Conservation (phyloP, 2,888 invertebrate genomes). For the Patella ulyssiponensis region DNA sequence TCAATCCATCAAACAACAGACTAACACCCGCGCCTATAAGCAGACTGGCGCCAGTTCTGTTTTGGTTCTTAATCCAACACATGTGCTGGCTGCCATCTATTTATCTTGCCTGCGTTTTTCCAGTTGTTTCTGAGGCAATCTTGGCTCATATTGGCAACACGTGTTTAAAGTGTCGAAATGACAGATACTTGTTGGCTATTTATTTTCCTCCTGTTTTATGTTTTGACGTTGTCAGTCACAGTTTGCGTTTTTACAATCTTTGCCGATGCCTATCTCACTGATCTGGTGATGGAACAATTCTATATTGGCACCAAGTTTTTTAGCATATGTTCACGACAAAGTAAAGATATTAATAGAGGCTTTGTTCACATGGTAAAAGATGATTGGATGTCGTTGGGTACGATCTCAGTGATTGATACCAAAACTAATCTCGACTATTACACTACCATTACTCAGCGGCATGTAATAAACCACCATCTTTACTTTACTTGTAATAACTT, state of each 20-base stretch:
- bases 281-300: conserved; percentile 1
- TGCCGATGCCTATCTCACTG: conserved; percentile 6
- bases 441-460: too few relatives aligned
- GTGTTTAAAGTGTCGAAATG: conserved; percentile 26
- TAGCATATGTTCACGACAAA: not conserved
- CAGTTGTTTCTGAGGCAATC: conserved; percentile 25
- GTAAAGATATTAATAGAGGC: not conserved
- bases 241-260: conserved; percentile 23
- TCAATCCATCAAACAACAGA: conserved; percentile 38
- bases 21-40: conserved; percentile 45
- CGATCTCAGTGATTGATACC: too few relatives aligned
- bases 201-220: conserved; percentile 24
- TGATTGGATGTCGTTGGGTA: too few relatives aligned
- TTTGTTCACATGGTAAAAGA: too few relatives aligned
- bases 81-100: conserved; percentile 48
- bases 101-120: conserved; percentile 41
- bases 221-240: conserved; percentile 23
- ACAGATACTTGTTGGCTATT: conserved; percentile 31
- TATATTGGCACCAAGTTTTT: conserved; percentile 3
- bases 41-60: conserved; percentile 55
- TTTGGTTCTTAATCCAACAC: conserved; percentile 58
- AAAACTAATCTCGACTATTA: too few relatives aligned
- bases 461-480: too few relatives aligned
- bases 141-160: conserved; percentile 40
- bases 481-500: too few relatives aligned